These are phyloP conservation scores for Drosophila orena DNA, from an alignment of 1,140 invertebrate species.

Conservation along the genomic window DNA sequence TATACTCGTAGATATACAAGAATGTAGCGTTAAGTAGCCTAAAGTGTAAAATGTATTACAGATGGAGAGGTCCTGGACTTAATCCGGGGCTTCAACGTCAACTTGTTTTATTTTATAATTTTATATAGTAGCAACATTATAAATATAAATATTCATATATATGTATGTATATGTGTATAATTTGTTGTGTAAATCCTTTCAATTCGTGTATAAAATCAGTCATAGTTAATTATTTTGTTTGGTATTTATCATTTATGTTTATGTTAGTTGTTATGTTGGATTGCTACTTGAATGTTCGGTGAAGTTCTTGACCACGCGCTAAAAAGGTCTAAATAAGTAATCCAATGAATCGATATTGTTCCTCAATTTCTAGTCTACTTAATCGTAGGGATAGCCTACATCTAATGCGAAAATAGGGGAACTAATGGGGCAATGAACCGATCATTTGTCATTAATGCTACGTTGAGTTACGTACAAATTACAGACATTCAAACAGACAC, in stretches of 20 bases:
- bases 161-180: constrained; percentile 68
- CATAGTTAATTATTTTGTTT: constrained; percentile 73
- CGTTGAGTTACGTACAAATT: constrained; percentile 31
- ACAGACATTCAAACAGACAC: constrained; percentile 63
- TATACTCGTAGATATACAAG: constrained; percentile 47
- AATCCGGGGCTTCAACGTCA: constrained; percentile 44
- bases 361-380: constrained; percentile 20
- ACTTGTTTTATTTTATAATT: constrained; percentile 25
- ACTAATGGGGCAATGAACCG: constrained; percentile 8
- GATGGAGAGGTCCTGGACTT: constrained; percentile 47
- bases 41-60: constrained; percentile 53
- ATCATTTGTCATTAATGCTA: constrained; percentile 13
- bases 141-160: constrained; percentile 70
- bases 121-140: constrained; percentile 72
- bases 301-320: constrained; percentile 30
- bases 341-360: constrained; percentile 36
- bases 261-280: constrained; percentile 32
- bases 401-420: constrained; percentile 15
- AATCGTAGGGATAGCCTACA: constrained; percentile 16
- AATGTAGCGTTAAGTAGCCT: constrained; percentile 43
- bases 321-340: constrained; percentile 23
- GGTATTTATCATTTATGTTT: constrained; percentile 67
- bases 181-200: constrained; percentile 74
- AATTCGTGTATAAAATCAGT: constrained; percentile 79
- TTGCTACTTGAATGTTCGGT: constrained; percentile 42